Evolutionary conservation across 2,797 vertebrate genomes (phyloP).

Genomic region (Mycteria americana): DNA sequence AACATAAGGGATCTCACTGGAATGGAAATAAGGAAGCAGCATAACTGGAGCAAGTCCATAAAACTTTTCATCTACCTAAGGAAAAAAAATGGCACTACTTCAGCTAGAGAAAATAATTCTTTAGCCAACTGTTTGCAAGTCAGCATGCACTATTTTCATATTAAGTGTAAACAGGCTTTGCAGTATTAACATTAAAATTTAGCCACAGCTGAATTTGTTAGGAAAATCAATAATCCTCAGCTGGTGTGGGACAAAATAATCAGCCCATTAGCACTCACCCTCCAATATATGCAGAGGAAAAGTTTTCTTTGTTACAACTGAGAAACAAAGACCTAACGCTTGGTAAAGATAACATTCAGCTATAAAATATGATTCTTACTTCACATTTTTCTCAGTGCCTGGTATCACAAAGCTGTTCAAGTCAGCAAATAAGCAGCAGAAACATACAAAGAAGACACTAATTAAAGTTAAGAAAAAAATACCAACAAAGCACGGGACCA

Average conservation of each 20-base stretch:
- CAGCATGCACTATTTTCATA: background rate
- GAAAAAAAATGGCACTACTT: background rate
- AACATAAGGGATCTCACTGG: background rate
- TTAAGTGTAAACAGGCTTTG: background rate
- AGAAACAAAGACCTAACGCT: background rate
- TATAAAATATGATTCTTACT: background rate
- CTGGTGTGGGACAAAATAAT: background rate
- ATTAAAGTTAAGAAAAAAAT: background rate
- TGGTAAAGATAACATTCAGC: background rate
- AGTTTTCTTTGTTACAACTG: background rate
- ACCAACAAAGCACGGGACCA: fast-evolving
- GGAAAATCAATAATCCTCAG: background rate
- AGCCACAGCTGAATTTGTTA: background rate
- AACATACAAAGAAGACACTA: background rate
- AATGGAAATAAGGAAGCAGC: background rate
- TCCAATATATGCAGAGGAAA: background rate
- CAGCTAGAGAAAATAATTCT: background rate
- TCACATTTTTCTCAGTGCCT: background rate
- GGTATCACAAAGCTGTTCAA: background rate
- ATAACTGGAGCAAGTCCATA: background rate
- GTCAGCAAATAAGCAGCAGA: background rate
- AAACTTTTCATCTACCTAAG: background rate
- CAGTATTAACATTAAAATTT: background rate
- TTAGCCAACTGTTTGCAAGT: background rate
- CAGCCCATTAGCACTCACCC: background rate